A percentile compares a stretch with the other conserved stretches of the same genome.
Conservation (phyloP, 2,113 vertebrate genomes). For the Coryphaenoides rupestris region DNA sequence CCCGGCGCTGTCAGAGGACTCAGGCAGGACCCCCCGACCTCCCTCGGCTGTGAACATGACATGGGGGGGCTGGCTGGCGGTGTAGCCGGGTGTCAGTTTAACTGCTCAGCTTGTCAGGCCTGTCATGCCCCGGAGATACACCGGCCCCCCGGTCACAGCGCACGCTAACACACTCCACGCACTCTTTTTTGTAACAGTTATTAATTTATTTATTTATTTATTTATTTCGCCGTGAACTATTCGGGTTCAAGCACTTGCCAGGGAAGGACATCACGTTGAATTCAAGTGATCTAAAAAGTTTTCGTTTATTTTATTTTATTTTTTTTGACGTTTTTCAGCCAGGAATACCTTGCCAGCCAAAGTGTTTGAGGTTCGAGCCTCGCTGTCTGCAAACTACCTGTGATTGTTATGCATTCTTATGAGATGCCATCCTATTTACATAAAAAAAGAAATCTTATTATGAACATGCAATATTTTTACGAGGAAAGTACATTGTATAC, state of each 20-base stretch:
- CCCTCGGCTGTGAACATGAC: constrained; percentile 50
- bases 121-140: constrained; percentile 55
- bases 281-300: background rate
- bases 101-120: constrained; percentile 61
- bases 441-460: no score
- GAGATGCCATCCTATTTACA: no score
- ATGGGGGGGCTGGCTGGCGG: constrained; percentile 39
- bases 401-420: no score
- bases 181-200: constrained; percentile 9
- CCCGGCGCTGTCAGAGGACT: constrained; percentile 45
- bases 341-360: background rate
- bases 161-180: constrained; percentile 3
- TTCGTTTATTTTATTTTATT: no score
- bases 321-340: background rate
- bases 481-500: no score
- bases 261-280: constrained; percentile 35
- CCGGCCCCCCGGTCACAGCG: constrained; percentile 22
- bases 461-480: no score
- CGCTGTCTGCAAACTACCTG: no score
- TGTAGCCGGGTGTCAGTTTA: constrained; percentile 45
- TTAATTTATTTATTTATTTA: constrained; percentile 27
- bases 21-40: constrained; percentile 47
- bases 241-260: background rate
- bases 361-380: no score
- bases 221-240: background rate